Percentiles rank a stretch among this genome's conserved stretches.
phyloP scores from a whole-genome alignment of 92 coral and sea anemone species.

The Meandrina meandrites region DNA sequence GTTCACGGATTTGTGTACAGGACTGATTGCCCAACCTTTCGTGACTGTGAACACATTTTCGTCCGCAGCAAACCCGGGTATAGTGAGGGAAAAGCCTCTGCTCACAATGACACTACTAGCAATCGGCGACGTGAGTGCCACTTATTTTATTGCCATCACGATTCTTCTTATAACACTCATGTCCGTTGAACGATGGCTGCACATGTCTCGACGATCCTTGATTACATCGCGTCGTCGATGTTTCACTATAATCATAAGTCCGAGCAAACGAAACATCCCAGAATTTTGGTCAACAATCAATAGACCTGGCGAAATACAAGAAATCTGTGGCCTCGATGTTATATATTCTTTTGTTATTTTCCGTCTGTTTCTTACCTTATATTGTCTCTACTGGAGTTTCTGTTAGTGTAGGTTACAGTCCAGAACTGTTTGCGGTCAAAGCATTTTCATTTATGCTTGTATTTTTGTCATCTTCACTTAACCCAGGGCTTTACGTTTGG shows the following conservation, averaged over 20 bases:
- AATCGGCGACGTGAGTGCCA: neutral
- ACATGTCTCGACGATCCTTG: slow-evolving; percentile 25
- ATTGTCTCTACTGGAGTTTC: neutral
- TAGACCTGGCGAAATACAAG: slow-evolving; percentile 1
- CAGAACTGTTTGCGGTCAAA: neutral
- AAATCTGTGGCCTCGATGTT: slow-evolving; percentile 14
- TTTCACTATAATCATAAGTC: neutral
- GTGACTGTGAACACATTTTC: neutral
- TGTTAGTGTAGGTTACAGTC: neutral
- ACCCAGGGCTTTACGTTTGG: slow-evolving; percentile 24
- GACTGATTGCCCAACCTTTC: slow-evolving; percentile 12
- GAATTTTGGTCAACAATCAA: neutral
- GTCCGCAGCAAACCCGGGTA: neutral
- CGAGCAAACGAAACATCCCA: neutral
- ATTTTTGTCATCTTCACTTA: neutral
- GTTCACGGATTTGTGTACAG: slow-evolving; percentile 16
- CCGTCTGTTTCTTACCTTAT: neutral
- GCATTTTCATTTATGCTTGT: neutral
- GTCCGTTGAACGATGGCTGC: slow-evolving; percentile 38
- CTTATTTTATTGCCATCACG: neutral
- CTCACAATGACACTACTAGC: neutral
- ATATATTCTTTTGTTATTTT: slow-evolving; percentile 2
- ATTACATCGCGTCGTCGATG: neutral
- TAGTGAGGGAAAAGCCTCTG: neutral
- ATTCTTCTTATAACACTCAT: neutral